Percentiles rank a stretch among this genome's conserved stretches.
Evolutionary conservation across 1,140 invertebrate species (phyloP).

Genomic region (Caenorhabditis latens): DNA sequence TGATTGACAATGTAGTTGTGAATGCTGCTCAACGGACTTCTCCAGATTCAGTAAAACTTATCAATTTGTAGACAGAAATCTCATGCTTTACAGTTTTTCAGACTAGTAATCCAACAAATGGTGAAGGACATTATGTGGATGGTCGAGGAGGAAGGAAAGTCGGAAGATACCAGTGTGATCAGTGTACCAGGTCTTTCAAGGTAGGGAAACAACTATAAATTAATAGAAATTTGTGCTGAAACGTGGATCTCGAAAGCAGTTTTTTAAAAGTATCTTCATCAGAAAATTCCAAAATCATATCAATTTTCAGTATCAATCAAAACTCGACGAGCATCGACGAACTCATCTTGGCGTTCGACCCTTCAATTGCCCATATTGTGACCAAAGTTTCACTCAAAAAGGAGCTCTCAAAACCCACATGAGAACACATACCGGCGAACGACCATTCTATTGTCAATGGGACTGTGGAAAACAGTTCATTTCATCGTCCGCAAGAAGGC

Average conservation of each 20-base stretch:
- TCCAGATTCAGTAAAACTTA: not conserved
- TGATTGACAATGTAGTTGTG: conserved; percentile 35
- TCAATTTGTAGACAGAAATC: not conserved
- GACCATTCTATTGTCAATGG: conserved; percentile 36
- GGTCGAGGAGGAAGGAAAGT: not conserved
- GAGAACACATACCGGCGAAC: conserved; percentile 37
- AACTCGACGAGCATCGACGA: conserved; percentile 13
- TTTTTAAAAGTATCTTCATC: not conserved
- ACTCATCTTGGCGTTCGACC: conserved; percentile 11
- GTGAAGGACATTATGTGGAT: too few relatives aligned
- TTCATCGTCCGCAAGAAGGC: not conserved
- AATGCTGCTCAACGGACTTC: not conserved
- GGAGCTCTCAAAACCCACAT: conserved; percentile 30
- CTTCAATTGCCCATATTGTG: not conserved
- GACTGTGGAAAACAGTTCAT: conserved; percentile 33
- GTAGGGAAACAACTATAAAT: not conserved
- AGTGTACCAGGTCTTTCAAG: conserved; percentile 8
- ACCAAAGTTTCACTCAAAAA: not conserved
- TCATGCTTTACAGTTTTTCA: not conserved
- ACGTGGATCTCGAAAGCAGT: too few relatives aligned
- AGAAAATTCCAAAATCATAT: not conserved
- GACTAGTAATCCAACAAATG: not conserved
- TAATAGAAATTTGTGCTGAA: too few relatives aligned
- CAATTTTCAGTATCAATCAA: conserved; percentile 13
- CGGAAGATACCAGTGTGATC: conserved; percentile 6